Evolutionary conservation across 2,113 vertebrate species (phyloP).

Genomic region (Ctenodactylus gundi): DNA sequence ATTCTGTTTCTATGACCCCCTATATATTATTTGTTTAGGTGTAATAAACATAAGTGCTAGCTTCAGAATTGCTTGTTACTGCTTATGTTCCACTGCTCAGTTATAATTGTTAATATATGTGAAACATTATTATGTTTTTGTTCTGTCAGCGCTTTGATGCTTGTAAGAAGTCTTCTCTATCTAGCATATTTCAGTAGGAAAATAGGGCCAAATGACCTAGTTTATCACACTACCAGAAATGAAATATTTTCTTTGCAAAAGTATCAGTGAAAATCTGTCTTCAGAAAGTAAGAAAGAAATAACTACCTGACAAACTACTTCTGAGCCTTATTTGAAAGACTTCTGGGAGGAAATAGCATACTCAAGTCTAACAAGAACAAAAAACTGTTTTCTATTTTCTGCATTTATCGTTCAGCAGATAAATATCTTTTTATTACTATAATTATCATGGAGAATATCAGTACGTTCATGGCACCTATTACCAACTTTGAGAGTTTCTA

Average conservation of each 20-base stretch:
- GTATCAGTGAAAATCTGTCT: background rate
- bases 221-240: background rate
- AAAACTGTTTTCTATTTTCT: background rate
- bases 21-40: background rate
- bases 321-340: background rate
- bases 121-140: background rate
- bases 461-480: too few relatives aligned
- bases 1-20: background rate
- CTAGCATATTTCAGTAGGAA: background rate
- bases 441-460: too few relatives aligned
- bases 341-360: background rate
- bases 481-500: too few relatives aligned
- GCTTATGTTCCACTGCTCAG: background rate
- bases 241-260: background rate
- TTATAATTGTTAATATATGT: background rate
- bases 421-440: background rate
- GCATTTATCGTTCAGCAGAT: background rate
- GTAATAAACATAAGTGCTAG: background rate
- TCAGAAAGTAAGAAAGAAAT: background rate
- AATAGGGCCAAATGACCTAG: background rate
- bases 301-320: background rate
- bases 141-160: background rate
- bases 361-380: background rate
- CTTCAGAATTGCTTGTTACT: conserved; percentile 12
- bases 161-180: conserved; percentile 15